Evolutionary conservation across 2,888 invertebrate species (phyloP), one percentile per base, ranked within the genome.

Genomic region (Phrixothrix hirtus): DNA sequence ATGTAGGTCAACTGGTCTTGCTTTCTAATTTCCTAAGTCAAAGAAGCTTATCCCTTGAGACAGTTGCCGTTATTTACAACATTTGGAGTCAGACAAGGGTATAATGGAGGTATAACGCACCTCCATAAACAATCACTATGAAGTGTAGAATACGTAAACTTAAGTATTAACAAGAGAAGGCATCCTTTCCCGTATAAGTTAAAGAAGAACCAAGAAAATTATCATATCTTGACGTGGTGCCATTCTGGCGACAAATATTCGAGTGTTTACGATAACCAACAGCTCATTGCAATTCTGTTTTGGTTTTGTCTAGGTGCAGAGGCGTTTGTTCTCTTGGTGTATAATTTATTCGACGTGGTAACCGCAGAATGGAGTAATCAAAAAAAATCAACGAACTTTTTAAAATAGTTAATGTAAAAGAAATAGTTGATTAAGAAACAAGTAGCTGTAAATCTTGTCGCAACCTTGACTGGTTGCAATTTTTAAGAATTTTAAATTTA

Each of bases 251-350:
- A 57, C 56, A 51, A 53, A 45, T 44, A 49, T 49, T 49, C 41
- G 49, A 54, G 49, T 44, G 46, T 31, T 52, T 27, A 30, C 43
- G 26, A 43, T 41, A 52, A 47, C 38, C 26, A 32, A 12, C 30
- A 47, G 50, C 59, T 61, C 58, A 61, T 61, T 61, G 60, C 60
- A 61, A 61, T 61, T 61, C 60, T 55, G 57, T 59, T 61, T 57
- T 45, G 37, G 53, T 55, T 42, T 42, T 47, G 60, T 61, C 60
- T 61, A 55, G 48, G 29, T 41, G 39, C 53, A 52, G 49, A 58
- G 54, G 58, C 57, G 60, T 60, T 60, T 58, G 51, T 51, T 43
- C 43, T 37, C 27, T 27, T 37, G n/a, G n/a, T n/a, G 26, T 30
- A 9, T 47, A 45, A 45, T 45, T 7, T 42, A 52, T 46, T 52